Conservation (phyloP, 2,797 vertebrate species). For the Heteromormyrus szaboi region DNA sequence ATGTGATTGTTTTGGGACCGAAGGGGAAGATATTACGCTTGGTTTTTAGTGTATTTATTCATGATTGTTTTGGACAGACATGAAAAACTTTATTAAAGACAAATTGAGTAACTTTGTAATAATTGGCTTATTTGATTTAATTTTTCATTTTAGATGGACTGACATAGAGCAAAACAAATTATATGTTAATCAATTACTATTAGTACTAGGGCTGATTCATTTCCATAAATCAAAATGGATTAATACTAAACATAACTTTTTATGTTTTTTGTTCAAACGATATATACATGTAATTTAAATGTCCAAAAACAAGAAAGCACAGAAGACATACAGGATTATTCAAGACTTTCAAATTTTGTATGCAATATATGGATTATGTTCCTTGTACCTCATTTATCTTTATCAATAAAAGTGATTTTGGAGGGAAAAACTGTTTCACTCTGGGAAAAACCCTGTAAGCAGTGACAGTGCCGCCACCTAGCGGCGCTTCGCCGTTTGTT, state of each 20-base stretch:
- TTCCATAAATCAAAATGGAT: neutral
- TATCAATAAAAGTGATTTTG: neutral
- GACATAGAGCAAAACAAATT: neutral
- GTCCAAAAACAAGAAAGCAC: neutral
- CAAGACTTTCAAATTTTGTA: neutral
- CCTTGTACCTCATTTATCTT: neutral
- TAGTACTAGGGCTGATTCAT: neutral
- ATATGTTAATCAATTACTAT: neutral
- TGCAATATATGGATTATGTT: neutral
- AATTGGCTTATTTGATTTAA: neutral
- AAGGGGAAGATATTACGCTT: neutral
- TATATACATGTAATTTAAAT: neutral
- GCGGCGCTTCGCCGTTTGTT: neutral
- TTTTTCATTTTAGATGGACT: neutral
- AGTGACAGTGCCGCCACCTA: neutral
- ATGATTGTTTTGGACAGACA: neutral
- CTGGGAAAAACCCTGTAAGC: neutral
- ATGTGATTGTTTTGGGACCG: neutral
- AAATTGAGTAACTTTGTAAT: neutral
- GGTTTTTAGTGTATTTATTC: neutral
- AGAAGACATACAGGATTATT: neutral
- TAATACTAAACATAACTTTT: neutral
- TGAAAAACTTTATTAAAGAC: neutral
- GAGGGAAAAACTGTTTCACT: neutral
- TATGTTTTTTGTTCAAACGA: neutral